Conservation (phyloP, 2,888 invertebrate species). For the Cephus sareptanus region DNA sequence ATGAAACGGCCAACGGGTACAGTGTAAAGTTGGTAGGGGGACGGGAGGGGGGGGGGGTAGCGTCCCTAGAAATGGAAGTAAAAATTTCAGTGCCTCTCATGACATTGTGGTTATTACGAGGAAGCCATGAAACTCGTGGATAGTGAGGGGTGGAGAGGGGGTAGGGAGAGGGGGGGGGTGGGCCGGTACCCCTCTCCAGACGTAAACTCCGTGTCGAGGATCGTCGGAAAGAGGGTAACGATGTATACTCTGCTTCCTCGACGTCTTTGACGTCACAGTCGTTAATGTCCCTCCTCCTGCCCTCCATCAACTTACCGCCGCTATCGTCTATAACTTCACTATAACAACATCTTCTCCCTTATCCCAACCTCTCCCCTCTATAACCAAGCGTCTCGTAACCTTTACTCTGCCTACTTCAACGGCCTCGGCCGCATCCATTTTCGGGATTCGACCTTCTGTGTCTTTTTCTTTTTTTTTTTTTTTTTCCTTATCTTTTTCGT, state of each 20-base stretch:
- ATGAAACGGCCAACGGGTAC: conserved; percentile 1
- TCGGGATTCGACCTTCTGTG: not conserved
- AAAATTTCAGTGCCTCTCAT: conserved; percentile 10
- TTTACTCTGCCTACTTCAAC: not conserved
- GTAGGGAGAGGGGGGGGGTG: not conserved
- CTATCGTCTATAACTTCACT: conserved; percentile 3
- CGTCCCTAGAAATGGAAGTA: not conserved
- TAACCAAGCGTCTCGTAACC: not conserved
- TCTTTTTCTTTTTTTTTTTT: not conserved
- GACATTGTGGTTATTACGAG: conserved; percentile 5
- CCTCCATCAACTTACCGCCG: conserved; percentile 14
- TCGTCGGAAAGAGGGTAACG: conserved; percentile 19
- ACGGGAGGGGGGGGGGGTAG: conserved; percentile 20
- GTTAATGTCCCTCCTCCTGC: conserved; percentile 15
- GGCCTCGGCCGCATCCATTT: not conserved
- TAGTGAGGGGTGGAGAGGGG: not conserved
- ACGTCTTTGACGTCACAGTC: conserved; percentile 23
- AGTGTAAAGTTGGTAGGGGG: not conserved
- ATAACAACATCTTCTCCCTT: conserved; percentile 5
- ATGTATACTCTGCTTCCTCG: conserved; percentile 15
- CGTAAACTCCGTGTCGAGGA: conserved; percentile 17
- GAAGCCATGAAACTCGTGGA: conserved; percentile 11
- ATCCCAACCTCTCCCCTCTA: not conserved
- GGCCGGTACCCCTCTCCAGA: conserved; percentile 5
- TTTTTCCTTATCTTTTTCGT: not conserved